Conservation (phyloP, 2,113 vertebrate species). For the Tachuris rubrigastra region DNA sequence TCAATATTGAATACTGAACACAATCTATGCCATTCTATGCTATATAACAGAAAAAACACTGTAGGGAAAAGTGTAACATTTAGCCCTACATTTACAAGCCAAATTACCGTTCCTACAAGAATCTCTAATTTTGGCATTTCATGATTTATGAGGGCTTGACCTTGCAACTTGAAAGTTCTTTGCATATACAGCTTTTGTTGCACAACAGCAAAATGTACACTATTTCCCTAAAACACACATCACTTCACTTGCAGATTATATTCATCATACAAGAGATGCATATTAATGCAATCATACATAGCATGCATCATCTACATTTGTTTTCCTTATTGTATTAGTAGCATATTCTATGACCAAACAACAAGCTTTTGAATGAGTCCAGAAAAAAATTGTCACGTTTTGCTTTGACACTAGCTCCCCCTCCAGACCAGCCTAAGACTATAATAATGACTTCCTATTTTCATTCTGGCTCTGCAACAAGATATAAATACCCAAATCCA, state of each 20-base stretch:
- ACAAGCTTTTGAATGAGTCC: slow-evolving; percentile 40
- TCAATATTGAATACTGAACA: not conserved
- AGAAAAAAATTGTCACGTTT: slow-evolving; percentile 50
- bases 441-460: slow-evolving; percentile 42
- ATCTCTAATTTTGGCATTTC: not conserved
- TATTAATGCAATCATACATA: slow-evolving; percentile 16
- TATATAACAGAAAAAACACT: not conserved
- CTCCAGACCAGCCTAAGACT: slow-evolving; percentile 74
- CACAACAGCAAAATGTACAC: not conserved
- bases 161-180: not conserved
- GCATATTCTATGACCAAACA: not conserved
- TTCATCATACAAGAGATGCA: not conserved
- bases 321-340: not conserved
- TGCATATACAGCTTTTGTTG: not conserved
- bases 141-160: not conserved
- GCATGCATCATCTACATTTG: not conserved
- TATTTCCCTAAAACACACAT: not conserved
- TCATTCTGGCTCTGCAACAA: slow-evolving; percentile 37
- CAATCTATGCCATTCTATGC: not conserved
- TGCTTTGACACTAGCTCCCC: slow-evolving; percentile 82
- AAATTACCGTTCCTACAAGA: not conserved
- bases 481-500: slow-evolving; percentile 42
- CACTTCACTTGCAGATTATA: not conserved
- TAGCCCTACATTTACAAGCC: not conserved
- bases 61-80: not conserved